These are phyloP conservation scores for Parelbella ahira DNA, from an alignment of 2,888 invertebrate genomes.

Conservation along the genomic window DNA sequence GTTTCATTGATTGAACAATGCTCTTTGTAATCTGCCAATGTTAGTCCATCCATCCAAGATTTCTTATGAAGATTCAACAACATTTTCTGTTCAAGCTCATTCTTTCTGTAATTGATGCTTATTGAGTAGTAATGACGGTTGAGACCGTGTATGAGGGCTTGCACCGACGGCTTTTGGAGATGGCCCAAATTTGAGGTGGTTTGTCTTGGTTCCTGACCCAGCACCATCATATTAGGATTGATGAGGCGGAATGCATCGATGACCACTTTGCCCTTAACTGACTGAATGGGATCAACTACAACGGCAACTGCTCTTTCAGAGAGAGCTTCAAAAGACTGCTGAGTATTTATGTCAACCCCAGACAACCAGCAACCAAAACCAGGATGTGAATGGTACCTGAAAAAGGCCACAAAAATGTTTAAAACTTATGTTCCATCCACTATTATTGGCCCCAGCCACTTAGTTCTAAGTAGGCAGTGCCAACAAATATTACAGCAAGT, in stretches of 20 bases:
- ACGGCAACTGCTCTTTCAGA: conserved; percentile 99
- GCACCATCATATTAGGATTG: conserved; percentile 99
- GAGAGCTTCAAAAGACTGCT: conserved; percentile 99
- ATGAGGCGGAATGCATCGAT: conserved; percentile 99
- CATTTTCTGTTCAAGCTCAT: conserved; percentile 99
- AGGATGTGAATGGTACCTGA: conserved; percentile 98
- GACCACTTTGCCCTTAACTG: conserved; percentile 99
- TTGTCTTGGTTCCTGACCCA: conserved; percentile 98
- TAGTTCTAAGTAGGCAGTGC: no score
- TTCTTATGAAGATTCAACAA: conserved; percentile 98
- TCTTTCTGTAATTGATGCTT: conserved; percentile 99
- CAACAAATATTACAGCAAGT: no score
- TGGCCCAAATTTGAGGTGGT: conserved; percentile 99
- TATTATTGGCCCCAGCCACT: no score
- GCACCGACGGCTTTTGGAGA: conserved; percentile 98
- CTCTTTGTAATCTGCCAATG: conserved; percentile 93
- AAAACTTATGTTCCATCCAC: no score
- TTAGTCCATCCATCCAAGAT: conserved; percentile 98
- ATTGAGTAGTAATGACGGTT: conserved; percentile 99
- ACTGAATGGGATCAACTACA: conserved; percentile 99
- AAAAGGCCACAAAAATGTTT: conserved; percentile 28
- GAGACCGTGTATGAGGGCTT: conserved; percentile 98
- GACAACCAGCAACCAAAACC: conserved; percentile 99
- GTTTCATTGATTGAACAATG: conserved; percentile 96
- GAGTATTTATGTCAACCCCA: conserved; percentile 99